Percentiles rank a stretch among this genome's conserved stretches.
These are phyloP conservation scores for Strix aluco DNA, from an alignment of 2,113 vertebrate species.

Conservation along the genomic window DNA sequence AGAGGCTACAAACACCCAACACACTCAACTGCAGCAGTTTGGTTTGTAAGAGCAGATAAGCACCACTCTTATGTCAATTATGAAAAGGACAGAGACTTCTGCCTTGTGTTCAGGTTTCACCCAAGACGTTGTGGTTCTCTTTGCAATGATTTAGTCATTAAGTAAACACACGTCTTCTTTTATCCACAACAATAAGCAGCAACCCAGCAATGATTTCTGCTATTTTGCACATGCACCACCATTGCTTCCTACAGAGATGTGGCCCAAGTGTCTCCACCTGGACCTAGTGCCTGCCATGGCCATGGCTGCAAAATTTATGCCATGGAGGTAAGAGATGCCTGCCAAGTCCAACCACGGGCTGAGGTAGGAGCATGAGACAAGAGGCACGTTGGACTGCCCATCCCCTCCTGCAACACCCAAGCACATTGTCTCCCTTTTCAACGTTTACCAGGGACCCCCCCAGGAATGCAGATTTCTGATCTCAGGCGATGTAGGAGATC, in stretches of 20 bases:
- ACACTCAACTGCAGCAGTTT: not conserved
- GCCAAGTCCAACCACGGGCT: not conserved
- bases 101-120: not conserved
- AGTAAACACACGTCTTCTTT: not conserved
- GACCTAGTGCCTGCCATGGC: not conserved
- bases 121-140: not conserved
- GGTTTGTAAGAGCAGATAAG: not conserved
- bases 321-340: not conserved
- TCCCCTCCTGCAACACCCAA: not conserved
- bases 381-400: accelerated
- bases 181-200: not conserved
- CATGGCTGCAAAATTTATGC: not conserved
- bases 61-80: not conserved
- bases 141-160: not conserved
- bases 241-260: not conserved
- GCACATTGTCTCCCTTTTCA: not conserved
- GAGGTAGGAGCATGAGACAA: not conserved
- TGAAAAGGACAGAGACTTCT: not conserved
- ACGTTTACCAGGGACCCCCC: accelerated
- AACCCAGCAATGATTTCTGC: not conserved
- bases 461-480: not conserved
- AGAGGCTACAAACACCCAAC: not conserved
- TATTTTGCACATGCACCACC: not conserved
- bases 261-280: not conserved
- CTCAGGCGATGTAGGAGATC: accelerated